These are phyloP conservation scores for Drosophila histrio DNA, from an alignment of 2,888 invertebrate species.

Conservation along the genomic window DNA sequence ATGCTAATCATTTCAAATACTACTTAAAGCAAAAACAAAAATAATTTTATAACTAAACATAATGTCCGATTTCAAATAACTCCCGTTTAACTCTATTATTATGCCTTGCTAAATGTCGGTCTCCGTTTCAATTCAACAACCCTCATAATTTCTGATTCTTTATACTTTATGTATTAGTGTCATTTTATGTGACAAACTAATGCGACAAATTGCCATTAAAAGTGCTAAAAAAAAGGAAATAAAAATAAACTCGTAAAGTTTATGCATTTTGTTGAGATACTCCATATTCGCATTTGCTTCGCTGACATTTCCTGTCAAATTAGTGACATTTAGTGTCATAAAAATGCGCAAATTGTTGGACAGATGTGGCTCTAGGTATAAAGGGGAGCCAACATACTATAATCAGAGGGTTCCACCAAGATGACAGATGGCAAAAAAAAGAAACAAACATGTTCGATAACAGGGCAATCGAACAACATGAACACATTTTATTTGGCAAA, in stretches of 20 bases:
- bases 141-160: slow-evolving; percentile 15
- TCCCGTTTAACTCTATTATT: neutral
- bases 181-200: slow-evolving; percentile 36
- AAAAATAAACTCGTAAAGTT: slow-evolving; percentile 19
- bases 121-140: neutral
- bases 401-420: slow-evolving; percentile 1
- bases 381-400: slow-evolving; percentile 2
- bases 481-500: neutral
- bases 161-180: slow-evolving; percentile 14
- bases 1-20: too few species aligned
- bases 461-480: slow-evolving; percentile 15
- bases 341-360: slow-evolving; percentile 55
- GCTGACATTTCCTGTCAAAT: slow-evolving; percentile 69
- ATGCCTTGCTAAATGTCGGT: neutral
- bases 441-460: slow-evolving; percentile 21
- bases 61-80: too few species aligned
- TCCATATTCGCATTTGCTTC: slow-evolving; percentile 53
- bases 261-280: slow-evolving; percentile 43
- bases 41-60: too few species aligned
- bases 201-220: slow-evolving; percentile 50
- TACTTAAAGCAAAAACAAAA: too few species aligned
- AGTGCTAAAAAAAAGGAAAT: slow-evolving; percentile 24
- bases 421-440: slow-evolving; percentile 28
- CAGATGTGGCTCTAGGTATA: slow-evolving; percentile 22
- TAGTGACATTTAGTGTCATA: slow-evolving; percentile 64